Conservation (phyloP, 2,888 invertebrate genomes). For the Lysandra bellargus region DNA sequence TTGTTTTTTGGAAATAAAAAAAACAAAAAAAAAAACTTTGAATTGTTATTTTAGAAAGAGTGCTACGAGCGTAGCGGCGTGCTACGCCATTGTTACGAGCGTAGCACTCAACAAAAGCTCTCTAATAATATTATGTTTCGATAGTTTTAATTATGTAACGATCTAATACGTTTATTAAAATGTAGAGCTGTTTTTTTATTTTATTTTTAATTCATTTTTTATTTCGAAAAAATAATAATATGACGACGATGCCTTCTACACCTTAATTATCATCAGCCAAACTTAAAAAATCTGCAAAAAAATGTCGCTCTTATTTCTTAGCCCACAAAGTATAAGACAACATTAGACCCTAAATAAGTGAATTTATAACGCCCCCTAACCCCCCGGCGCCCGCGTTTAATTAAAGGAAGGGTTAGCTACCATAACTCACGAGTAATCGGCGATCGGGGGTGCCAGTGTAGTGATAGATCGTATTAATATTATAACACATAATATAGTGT, state of each 20-base stretch:
- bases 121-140: neutral
- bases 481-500: slow-evolving; percentile 23
- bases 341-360: slow-evolving; percentile 25
- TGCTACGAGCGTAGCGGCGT: slow-evolving; percentile 24
- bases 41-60: neutral
- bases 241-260: neutral
- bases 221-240: neutral
- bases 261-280: neutral
- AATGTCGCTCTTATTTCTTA: neutral
- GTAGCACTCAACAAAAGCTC: neutral
- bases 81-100: slow-evolving; percentile 8
- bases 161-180: neutral
- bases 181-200: neutral
- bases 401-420: slow-evolving; percentile 39
- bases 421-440: slow-evolving; percentile 39
- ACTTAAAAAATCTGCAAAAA: neutral
- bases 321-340: neutral
- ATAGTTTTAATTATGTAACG: neutral
- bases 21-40: neutral
- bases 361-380: slow-evolving; percentile 30
- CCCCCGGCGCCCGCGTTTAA: slow-evolving; percentile 36
- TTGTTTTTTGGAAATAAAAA: neutral
- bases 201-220: neutral
- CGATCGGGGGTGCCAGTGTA: slow-evolving; percentile 37
- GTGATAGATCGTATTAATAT: slow-evolving; percentile 38